Evolutionary conservation across 2,888 invertebrate genomes (phyloP).

Genomic region (Drosophila nr. perissopoda): DNA sequence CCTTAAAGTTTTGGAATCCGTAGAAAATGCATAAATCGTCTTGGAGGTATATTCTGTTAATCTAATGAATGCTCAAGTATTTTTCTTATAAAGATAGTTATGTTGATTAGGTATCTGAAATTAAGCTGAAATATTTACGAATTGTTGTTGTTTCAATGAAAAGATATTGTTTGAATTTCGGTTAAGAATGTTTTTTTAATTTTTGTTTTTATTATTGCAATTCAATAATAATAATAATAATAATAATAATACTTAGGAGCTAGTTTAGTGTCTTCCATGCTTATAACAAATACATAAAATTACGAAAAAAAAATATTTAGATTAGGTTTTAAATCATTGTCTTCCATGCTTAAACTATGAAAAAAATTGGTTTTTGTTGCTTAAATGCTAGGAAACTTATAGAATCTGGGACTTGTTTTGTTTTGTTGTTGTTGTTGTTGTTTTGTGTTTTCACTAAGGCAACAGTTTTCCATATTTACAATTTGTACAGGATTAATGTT

Average conservation of each 20-base stretch:
- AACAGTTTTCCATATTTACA: constrained; percentile 67
- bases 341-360: constrained; percentile 79
- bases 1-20: not conserved
- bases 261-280: constrained; percentile 84
- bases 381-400: constrained; percentile 40
- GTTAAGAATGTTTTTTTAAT: constrained; percentile 47
- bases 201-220: constrained; percentile 59
- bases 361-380: constrained; percentile 39
- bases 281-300: constrained; percentile 72
- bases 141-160: constrained; percentile 25
- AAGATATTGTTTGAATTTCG: constrained; percentile 34
- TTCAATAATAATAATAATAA: constrained; percentile 60
- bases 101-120: not conserved
- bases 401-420: constrained; percentile 64
- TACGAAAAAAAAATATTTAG: constrained; percentile 60
- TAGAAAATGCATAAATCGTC: not conserved
- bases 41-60: not conserved
- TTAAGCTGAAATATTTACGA: constrained; percentile 23
- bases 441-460: constrained; percentile 75
- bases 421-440: constrained; percentile 32
- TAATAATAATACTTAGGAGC: constrained; percentile 37
- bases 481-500: constrained; percentile 55
- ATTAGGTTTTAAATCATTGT: constrained; percentile 83
- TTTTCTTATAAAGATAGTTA: not conserved
- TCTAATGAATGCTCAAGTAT: not conserved